Percentiles rank a stretch among this genome's conserved stretches.
Evolutionary conservation across 64 coral and sea anemone genomes (phyloP).

Genomic region (Cladopsammia gracilis): DNA sequence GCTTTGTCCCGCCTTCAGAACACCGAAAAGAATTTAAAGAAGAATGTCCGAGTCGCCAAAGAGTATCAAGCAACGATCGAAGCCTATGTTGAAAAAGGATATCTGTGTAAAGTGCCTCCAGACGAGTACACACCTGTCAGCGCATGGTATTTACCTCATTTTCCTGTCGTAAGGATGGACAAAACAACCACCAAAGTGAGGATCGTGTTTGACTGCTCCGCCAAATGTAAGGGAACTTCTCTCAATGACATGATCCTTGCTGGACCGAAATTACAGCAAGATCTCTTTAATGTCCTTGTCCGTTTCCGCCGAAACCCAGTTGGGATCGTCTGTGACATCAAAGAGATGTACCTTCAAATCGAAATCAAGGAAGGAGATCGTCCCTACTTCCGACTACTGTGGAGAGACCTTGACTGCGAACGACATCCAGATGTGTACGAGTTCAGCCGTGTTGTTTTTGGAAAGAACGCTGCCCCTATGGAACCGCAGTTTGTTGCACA

Average conservation of each 20-base stretch:
- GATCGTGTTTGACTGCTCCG: neutral
- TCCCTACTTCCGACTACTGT: conserved; percentile 58
- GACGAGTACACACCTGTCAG: neutral
- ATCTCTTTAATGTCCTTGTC: conserved; percentile 38
- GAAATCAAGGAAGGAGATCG: conserved; percentile 36
- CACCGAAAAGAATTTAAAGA: conserved; percentile 52
- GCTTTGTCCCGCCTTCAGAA: neutral
- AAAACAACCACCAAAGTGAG: conserved; percentile 13
- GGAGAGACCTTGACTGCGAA: conserved; percentile 51
- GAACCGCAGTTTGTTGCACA: conserved; percentile 72
- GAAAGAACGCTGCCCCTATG: conserved; percentile 70
- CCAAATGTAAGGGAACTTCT: too few relatives aligned
- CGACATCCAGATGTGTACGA: conserved; percentile 57
- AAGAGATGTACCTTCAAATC: conserved; percentile 4
- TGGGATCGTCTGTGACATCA: conserved; percentile 56
- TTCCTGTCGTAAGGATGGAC: conserved; percentile 8
- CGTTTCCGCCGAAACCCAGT: conserved; percentile 46
- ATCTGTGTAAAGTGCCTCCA: neutral
- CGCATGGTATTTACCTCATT: conserved; percentile 41
- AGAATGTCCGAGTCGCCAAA: neutral
- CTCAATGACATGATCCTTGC: too few relatives aligned
- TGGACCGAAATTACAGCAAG: conserved; percentile 36
- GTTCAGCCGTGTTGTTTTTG: conserved; percentile 68
- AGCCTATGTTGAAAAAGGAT: conserved; percentile 19
- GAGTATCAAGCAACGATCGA: conserved; percentile 23